A percentile compares a stretch with the other conserved stretches of the same genome.
phyloP scores from a whole-genome alignment of 1,140 invertebrate genomes.

The Bombus vancouverensis region DNA sequence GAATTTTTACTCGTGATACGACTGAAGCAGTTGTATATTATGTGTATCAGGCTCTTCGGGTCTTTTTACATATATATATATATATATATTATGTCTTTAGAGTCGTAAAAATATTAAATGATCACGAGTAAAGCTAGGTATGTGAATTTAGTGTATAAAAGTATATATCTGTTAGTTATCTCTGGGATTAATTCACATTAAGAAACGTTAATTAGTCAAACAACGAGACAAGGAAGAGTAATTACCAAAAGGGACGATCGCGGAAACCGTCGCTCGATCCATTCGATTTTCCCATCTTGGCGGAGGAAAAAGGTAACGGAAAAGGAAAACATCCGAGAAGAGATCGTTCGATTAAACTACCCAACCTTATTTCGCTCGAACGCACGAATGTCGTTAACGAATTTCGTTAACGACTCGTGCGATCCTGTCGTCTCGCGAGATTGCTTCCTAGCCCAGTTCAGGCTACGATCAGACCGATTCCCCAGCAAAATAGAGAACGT shows the following conservation, averaged over 20 bases:
- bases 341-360: conserved; percentile 65
- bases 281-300: conserved; percentile 45
- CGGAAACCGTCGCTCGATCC: conserved; percentile 13
- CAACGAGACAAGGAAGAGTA: background rate
- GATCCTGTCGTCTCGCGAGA: conserved; percentile 60
- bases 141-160: too few species aligned
- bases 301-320: conserved; percentile 22
- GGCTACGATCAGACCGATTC: conserved; percentile 41
- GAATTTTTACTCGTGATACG: background rate
- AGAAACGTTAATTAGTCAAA: conserved; percentile 6
- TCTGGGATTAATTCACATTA: background rate
- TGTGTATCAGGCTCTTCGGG: too few species aligned
- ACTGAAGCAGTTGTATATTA: background rate
- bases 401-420: conserved; percentile 71
- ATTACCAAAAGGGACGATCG: conserved; percentile 11
- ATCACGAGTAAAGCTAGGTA: background rate
- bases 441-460: conserved; percentile 48
- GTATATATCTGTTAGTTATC: too few species aligned
- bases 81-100: too few species aligned
- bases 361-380: conserved; percentile 61
- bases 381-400: conserved; percentile 70
- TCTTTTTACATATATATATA: too few species aligned
- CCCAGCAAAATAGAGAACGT: conserved; percentile 31
- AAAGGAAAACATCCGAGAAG: conserved; percentile 37
- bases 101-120: background rate